A percentile compares a stretch with the other conserved stretches of the same genome.
phyloP scores from a whole-genome alignment of 2,888 invertebrate genomes.

The Trisateles emortualis region DNA sequence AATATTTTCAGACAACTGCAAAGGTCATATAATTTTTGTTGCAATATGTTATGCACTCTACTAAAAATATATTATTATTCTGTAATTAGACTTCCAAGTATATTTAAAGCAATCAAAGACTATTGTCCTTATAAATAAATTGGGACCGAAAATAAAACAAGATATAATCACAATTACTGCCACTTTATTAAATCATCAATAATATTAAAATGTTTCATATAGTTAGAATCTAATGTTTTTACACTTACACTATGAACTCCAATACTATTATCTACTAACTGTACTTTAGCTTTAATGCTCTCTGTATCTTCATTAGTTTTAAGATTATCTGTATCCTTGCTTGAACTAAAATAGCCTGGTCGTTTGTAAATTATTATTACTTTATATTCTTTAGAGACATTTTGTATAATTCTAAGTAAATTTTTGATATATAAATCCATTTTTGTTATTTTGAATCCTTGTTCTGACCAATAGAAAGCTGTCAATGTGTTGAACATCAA shows the following conservation, averaged over 20 bases:
- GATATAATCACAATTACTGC: slow-evolving; percentile 25
- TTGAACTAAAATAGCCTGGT: slow-evolving; percentile 81
- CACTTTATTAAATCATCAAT: slow-evolving; percentile 42
- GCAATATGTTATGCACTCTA: no score
- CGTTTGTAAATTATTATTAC: slow-evolving; percentile 83
- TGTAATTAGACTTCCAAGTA: no score
- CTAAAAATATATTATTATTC: no score
- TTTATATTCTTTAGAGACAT: slow-evolving; percentile 80
- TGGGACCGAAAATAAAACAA: slow-evolving; percentile 15
- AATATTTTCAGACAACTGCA: no score
- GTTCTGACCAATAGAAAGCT: slow-evolving; percentile 86
- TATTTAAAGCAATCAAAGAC: no score
- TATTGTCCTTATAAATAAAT: background rate
- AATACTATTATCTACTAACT: slow-evolving; percentile 45
- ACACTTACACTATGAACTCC: slow-evolving; percentile 36
- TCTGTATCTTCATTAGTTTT: slow-evolving; percentile 58
- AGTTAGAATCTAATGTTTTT: slow-evolving; percentile 38
- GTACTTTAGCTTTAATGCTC: slow-evolving; percentile 71
- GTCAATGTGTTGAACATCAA: slow-evolving; percentile 77
- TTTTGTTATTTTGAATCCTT: slow-evolving; percentile 73
- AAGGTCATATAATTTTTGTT: no score
- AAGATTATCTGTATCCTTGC: slow-evolving; percentile 61
- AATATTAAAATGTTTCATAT: slow-evolving; percentile 32
- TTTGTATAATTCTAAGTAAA: slow-evolving; percentile 72
- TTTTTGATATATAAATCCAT: slow-evolving; percentile 84